These are phyloP conservation scores for Serrognathus titanus DNA, from an alignment of 2,888 invertebrate species.

Conservation along the genomic window DNA sequence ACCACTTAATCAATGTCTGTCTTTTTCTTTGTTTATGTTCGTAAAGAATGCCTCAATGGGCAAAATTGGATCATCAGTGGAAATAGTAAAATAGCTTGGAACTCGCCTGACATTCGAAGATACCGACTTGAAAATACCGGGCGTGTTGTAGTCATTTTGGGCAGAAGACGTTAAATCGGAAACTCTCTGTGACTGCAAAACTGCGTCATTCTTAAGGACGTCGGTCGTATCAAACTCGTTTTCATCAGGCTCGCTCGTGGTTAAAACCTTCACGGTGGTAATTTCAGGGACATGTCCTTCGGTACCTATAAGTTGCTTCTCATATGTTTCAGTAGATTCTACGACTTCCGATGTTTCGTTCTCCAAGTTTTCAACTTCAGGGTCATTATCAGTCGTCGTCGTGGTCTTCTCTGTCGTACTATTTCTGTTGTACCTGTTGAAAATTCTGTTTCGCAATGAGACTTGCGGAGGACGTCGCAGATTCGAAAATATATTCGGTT, in stretches of 20 bases:
- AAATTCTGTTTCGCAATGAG: slow-evolving; percentile 37
- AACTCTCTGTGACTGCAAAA: slow-evolving; percentile 63
- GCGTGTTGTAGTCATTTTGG: slow-evolving; percentile 68
- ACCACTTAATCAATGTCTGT: not conserved
- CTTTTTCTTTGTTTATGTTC: slow-evolving; percentile 54
- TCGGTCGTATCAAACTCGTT: slow-evolving; percentile 36
- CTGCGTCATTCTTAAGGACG: slow-evolving; percentile 44
- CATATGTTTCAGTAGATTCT: slow-evolving; percentile 37
- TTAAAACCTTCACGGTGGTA: not conserved
- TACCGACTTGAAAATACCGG: slow-evolving; percentile 67
- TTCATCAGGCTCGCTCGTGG: not conserved
- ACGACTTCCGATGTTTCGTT: slow-evolving; percentile 41
- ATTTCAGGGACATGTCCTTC: slow-evolving; percentile 26
- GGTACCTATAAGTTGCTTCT: slow-evolving; percentile 38
- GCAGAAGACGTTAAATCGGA: slow-evolving; percentile 72
- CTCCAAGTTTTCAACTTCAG: slow-evolving; percentile 22
- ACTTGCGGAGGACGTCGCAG: slow-evolving; percentile 38
- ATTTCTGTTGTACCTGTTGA: slow-evolving; percentile 34
- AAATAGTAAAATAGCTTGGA: slow-evolving; percentile 68
- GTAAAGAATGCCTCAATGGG: slow-evolving; percentile 81
- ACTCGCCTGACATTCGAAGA: slow-evolving; percentile 61
- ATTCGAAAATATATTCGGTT: slow-evolving; percentile 43
- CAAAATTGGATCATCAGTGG: slow-evolving; percentile 74
- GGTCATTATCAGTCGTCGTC: slow-evolving; percentile 10
- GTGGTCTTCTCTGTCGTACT: slow-evolving; percentile 16